Percentiles rank a stretch among this genome's conserved stretches.
Evolutionary conservation across 2,113 vertebrate genomes (phyloP).

Genomic region (Epinephelus fuscoguttatus): DNA sequence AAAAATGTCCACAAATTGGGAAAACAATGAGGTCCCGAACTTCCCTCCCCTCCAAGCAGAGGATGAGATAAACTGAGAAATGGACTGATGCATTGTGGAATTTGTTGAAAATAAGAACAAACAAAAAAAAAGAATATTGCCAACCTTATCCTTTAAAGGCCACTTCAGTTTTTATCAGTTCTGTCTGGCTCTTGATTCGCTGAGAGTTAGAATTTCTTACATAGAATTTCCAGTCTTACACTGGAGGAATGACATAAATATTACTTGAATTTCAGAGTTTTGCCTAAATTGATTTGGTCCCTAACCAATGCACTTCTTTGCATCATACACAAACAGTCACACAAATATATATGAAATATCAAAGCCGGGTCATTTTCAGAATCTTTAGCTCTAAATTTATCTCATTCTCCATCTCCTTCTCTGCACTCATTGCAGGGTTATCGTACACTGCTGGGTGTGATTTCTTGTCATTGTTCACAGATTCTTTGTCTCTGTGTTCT

Average conservation of each 20-base stretch:
- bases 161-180: constrained; percentile 5
- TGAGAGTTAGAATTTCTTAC: background rate
- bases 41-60: no score
- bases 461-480: constrained; percentile 55
- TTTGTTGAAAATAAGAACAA: background rate
- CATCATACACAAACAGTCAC: background rate
- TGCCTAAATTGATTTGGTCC: background rate
- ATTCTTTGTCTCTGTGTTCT: constrained; percentile 57
- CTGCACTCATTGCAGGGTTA: constrained; percentile 79
- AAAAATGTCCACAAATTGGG: no score
- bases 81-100: background rate
- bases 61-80: background rate
- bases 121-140: background rate
- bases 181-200: background rate
- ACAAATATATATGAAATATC: constrained; percentile 27
- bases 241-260: constrained; percentile 3
- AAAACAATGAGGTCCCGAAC: no score
- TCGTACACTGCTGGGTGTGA: constrained; percentile 81
- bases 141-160: background rate
- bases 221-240: background rate
- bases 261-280: background rate
- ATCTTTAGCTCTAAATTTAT: constrained; percentile 55
- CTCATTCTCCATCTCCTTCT: constrained; percentile 62
- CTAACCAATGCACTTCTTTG: constrained; percentile 3
- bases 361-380: constrained; percentile 66